A percentile compares a stretch with the other conserved stretches of the same genome.
phyloP scores from a whole-genome alignment of 1,140 invertebrate genomes.

The Spodoptera litura region DNA sequence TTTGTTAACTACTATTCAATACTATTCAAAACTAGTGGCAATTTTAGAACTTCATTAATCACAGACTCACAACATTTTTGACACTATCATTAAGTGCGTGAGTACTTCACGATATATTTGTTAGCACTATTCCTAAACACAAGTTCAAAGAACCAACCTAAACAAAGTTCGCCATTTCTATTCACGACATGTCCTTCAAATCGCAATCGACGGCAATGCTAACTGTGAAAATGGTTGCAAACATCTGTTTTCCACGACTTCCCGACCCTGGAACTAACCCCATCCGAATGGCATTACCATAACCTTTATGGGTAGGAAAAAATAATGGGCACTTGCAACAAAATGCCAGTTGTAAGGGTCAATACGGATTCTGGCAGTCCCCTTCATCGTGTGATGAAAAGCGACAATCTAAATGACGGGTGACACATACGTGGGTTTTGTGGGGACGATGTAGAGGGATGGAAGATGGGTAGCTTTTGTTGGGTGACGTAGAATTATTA shows the following conservation, averaged over 20 bases:
- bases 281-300: conserved; percentile 77
- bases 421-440: conserved; percentile 76
- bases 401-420: conserved; percentile 80
- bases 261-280: conserved; percentile 62
- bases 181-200: conserved; percentile 55
- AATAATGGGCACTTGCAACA: conserved; percentile 74
- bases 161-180: conserved; percentile 50
- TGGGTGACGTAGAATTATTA: background rate
- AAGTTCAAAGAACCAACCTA: background rate
- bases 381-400: conserved; percentile 67
- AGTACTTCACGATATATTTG: no score
- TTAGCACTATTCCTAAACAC: background rate
- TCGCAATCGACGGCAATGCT: conserved; percentile 44
- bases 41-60: no score
- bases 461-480: conserved; percentile 26
- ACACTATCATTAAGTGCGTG: no score
- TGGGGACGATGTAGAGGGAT: conserved; percentile 47
- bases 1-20: no score
- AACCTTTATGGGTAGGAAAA: conserved; percentile 81
- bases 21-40: no score
- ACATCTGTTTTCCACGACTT: conserved; percentile 71
- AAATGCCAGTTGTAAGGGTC: conserved; percentile 67
- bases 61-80: background rate
- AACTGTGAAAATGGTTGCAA: conserved; percentile 56
- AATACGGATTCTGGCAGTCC: conserved; percentile 63